Evolutionary conservation across 2,888 invertebrate genomes (phyloP).

Genomic region (Erebia epiphron): DNA sequence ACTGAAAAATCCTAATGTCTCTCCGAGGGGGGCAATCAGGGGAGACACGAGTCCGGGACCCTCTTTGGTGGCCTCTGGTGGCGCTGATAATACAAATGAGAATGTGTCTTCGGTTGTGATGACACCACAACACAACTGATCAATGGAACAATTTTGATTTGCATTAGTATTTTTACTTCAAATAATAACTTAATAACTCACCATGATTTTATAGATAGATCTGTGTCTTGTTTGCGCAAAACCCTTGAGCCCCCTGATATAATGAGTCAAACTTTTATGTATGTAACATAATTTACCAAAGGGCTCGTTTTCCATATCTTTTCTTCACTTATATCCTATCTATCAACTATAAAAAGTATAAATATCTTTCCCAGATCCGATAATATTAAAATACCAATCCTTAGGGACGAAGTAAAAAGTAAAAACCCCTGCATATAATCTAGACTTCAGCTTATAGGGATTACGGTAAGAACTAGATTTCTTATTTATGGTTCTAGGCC

Average conservation of each 20-base stretch:
- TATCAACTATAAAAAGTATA: background rate
- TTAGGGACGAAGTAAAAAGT: conserved; percentile 12
- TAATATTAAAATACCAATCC: conserved; percentile 17
- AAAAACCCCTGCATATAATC: conserved; percentile 16
- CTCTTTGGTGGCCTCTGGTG: no score
- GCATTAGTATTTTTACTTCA: no score
- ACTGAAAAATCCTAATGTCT: no score
- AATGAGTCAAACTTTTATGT: no score
- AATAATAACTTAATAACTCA: no score
- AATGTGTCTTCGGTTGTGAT: background rate
- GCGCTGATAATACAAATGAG: no score
- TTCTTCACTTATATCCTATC: background rate
- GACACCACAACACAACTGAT: background rate
- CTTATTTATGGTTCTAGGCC: conserved; percentile 26
- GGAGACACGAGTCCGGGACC: no score
- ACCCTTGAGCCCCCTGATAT: no score
- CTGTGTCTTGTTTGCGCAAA: no score
- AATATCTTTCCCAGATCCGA: conserved; percentile 15
- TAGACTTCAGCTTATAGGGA: conserved; percentile 18
- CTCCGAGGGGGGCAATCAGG: no score
- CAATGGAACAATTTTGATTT: no score
- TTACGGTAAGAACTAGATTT: conserved; percentile 17
- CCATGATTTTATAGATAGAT: no score
- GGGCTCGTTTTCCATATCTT: background rate
- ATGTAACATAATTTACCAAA: background rate